Base-by-base conservation (phyloP, 2,888 invertebrate genomes). In the Nudaria mundana region DNA sequence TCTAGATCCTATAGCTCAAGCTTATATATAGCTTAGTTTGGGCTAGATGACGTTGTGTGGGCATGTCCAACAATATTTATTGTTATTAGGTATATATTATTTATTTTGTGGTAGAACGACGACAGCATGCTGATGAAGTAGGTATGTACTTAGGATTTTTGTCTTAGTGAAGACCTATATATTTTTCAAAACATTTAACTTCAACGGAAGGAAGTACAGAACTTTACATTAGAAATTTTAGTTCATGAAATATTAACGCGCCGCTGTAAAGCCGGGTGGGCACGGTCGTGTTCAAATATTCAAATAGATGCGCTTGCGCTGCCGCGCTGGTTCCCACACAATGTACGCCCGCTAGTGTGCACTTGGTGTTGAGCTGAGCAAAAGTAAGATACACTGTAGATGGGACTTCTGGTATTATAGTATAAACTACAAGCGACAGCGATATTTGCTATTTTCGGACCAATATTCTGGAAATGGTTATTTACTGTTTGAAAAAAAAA, bases 181-280 rank as follows among this genome's bases (percentile, higher is more conserved):
- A n/a, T n/a, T n/a, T n/a, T n/a, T n/a, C n/a, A n/a, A n/a, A n/a
- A n/a, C n/a, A n/a, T n/a, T n/a, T n/a, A n/a, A n/a, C n/a, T n/a
- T n/a, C n/a, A n/a, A n/a, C n/a, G n/a, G n/a, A n/a, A n/a, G n/a
- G n/a, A n/a, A n/a, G n/a, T n/a, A n/a, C n/a, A 63, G 73, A 75
- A 72, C 76, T 80, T 71, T 49, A 79, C 76, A 77, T 74, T 70
- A 70, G 76, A 78, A 75, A 72, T 71, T 61, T 65, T 66, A 58
- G 62, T 73, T 79, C 79, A 83, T 83, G 81, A 76, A 81, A 83
- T 83, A 83, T 82, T 81, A 76, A 82, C 77, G 44, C 51, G 44
- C 51, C 44, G 48, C 54, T 48, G 55, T 78, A 76, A 74, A 64
- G 71, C 60, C 43, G 56, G 52, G 65, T 56, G 52, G 68, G 62